Evolutionary conservation across 2,113 vertebrate species (phyloP), one percentile per base, ranked within the genome.

Genomic region (Pseudorectes ferrugineus): DNA sequence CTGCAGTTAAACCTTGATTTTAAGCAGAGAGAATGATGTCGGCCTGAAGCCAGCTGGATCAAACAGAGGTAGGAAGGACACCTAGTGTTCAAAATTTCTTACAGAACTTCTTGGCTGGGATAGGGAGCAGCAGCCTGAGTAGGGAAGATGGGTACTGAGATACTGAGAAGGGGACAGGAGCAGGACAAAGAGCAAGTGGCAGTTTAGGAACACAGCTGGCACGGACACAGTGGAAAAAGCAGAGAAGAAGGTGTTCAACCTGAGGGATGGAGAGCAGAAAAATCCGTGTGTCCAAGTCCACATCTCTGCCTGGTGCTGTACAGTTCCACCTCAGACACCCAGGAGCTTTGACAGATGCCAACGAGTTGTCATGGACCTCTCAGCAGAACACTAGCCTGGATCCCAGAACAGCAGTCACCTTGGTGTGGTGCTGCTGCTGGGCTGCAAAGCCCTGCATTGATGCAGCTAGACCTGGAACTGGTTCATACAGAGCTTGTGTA

Each of bases 31-130:
- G 9, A 74, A 77, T 8, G 4, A 46, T 10, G n/a, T 29, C 65
- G 36, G 26, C 65, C 23, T 57, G 54, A 35, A 89, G 31, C 21
- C 25, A 29, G 31, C 40, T 38, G 12, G 22, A 20, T 38, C 54
- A 73, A 84, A 63, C 11, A 73, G 52, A 93, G 61, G 36, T 76
- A 96, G 95, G 71, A 75, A 80, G 15, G 88, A 97, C 94, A 94
- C 38, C 94, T 96, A 87, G 88, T 79, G 94, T 93, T 95, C 38
- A 63, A 48, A 74, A 35, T 14, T 94, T 94, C 38, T 61, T 42
- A 33, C 17, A 38, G 46, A 61, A 40, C 19, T 78, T 71, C 22
- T 75, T 61, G 42, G 1, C 12, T 62, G 43, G 8, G 38, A 52
- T 2, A 24, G 14, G 14, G 17, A 48, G 5, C 16, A 66, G 48